Conservation (phyloP, 2,888 invertebrate species). For the Agrotis exclamationis region DNA sequence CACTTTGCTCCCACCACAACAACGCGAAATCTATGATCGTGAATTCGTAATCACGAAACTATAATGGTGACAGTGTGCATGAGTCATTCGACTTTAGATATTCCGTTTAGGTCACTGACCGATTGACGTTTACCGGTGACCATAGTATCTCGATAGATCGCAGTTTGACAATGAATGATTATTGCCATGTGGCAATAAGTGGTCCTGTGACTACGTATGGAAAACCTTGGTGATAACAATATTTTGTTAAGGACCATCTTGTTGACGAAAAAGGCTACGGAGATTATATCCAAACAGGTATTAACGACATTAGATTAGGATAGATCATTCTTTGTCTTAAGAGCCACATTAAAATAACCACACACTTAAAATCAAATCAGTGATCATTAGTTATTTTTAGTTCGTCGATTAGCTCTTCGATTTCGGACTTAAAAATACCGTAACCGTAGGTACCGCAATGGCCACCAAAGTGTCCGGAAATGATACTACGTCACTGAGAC, state of each 20-base stretch:
- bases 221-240: slow-evolving; percentile 4
- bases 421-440: background rate
- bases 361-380: slow-evolving; percentile 1
- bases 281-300: background rate
- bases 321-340: too few relatives aligned
- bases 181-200: background rate
- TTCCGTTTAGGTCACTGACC: slow-evolving; percentile 34
- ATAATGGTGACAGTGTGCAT: slow-evolving; percentile 1
- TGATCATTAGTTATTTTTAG: slow-evolving; percentile 4
- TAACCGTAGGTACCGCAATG: background rate
- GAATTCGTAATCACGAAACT: slow-evolving; percentile 11
- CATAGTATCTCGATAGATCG: slow-evolving; percentile 13
- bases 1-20: background rate
- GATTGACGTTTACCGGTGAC: slow-evolving; percentile 21
- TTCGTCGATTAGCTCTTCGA: background rate
- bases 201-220: background rate
- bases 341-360: background rate
- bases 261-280: background rate
- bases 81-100: slow-evolving; percentile 17
- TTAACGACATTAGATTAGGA: background rate
- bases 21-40: slow-evolving; percentile 9
- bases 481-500: slow-evolving; percentile 19
- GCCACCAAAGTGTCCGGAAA: background rate
- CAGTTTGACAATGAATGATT: slow-evolving; percentile 30
- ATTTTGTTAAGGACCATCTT: slow-evolving; percentile 17